Evolutionary conservation across 2,888 invertebrate genomes (phyloP), one percentile per base, ranked within the genome.

Genomic region (Altica lythri): DNA sequence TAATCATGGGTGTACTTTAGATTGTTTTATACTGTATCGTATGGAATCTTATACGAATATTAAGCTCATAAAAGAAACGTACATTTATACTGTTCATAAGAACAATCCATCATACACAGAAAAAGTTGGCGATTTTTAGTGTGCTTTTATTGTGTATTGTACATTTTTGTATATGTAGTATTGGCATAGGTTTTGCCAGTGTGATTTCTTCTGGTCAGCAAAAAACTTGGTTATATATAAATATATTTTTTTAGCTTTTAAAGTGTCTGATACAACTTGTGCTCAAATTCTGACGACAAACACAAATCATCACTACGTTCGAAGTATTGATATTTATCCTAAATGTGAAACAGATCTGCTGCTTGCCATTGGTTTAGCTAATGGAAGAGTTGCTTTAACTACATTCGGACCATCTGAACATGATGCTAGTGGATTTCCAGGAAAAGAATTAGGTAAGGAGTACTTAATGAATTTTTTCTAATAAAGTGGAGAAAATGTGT

Each of bases 291-390:
- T 91, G 1, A 85, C 89, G 0, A 87, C 86, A 1, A 88, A 89
- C 69, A 84, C 86, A 17, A 85, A 81, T 68, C 82, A 91, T 77
- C 81, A 90, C 72, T 86, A 90, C 68, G 87, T 93, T 5, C 90
- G 92, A 67, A 93, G 93, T 73, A 83, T 94, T 22, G 92, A 94
- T 67, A 88, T 95, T 71, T 91, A 91, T 66, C 92, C 92, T 16
- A 82, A 85, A 47, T 81, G 84, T 22, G 86, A 88, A 47, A 83
- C 83, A 0, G 92, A 92, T 67, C 85, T 92, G 30, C 78, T 95
- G 35, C 77, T 96, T 29, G 95, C 95, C 0, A 83, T 95, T 4
- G 96, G 95, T 1, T 85, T 93, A 70, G 86, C 89, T 1, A 94
- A 88, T 79, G 95, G 96, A n/a, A 86, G 88, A 78, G 87, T 96